These are phyloP conservation scores for Agrilus planipennis DNA, from an alignment of 1,140 invertebrate species.

Conservation along the genomic window DNA sequence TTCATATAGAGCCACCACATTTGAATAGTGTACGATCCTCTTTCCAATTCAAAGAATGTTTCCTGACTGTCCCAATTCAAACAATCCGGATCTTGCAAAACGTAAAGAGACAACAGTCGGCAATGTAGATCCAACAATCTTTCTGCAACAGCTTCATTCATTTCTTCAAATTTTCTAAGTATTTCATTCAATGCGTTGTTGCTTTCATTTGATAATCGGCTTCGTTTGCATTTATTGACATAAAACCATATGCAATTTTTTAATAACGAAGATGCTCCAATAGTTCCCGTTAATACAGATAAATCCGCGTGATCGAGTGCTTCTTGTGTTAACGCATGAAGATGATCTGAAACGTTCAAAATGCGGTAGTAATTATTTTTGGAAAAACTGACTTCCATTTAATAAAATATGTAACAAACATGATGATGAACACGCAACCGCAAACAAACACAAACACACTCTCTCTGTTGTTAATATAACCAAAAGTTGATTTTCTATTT, in stretches of 20 bases:
- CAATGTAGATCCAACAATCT: constrained; percentile 64
- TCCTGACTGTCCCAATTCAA: constrained; percentile 51
- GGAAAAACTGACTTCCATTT: background rate
- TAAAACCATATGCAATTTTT: constrained; percentile 67
- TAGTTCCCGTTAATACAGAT: constrained; percentile 60
- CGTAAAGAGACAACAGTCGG: constrained; percentile 59
- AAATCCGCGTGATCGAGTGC: constrained; percentile 69
- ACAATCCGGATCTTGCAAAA: constrained; percentile 65
- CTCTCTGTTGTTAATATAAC: background rate
- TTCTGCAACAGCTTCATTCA: constrained; percentile 69
- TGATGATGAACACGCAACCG: background rate
- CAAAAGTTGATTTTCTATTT: background rate
- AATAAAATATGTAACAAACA: background rate
- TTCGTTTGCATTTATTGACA: constrained; percentile 39
- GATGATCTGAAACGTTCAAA: constrained; percentile 45
- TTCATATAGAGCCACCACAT: constrained; percentile 82
- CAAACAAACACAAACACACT: no score
- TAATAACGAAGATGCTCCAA: constrained; percentile 62
- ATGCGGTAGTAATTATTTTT: background rate
- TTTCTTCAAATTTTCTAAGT: constrained; percentile 65
- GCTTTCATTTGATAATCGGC: constrained; percentile 25
- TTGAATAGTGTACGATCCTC: constrained; percentile 63
- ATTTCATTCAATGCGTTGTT: constrained; percentile 34
- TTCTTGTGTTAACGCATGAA: constrained; percentile 65
- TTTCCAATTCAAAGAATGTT: constrained; percentile 52